These are phyloP conservation scores for Rutpela maculata DNA, from an alignment of 2,888 invertebrate species.

Conservation along the genomic window DNA sequence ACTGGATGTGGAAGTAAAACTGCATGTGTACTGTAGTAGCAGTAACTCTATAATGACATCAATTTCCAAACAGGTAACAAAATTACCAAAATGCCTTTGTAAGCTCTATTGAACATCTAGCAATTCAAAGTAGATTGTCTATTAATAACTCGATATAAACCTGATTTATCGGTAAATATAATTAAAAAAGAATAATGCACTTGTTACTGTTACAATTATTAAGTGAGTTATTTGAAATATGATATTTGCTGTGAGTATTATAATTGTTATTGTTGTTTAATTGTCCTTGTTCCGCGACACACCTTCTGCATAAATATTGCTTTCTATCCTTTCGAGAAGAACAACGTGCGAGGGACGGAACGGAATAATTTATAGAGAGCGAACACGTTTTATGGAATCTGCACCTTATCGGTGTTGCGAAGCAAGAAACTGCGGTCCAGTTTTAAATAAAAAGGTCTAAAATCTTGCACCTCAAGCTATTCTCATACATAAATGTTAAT, in stretches of 20 bases:
- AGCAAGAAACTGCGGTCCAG: too few relatives aligned
- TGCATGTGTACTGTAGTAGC: too few relatives aligned
- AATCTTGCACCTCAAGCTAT: too few relatives aligned
- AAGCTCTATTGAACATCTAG: too few relatives aligned
- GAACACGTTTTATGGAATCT: neutral
- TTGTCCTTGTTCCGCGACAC: constrained; percentile 26
- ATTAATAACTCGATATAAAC: neutral
- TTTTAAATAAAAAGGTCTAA: too few relatives aligned
- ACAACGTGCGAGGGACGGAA: constrained; percentile 11
- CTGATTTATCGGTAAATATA: neutral
- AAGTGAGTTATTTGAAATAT: neutral
- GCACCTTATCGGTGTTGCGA: too few relatives aligned
- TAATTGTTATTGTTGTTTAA: constrained; percentile 22
- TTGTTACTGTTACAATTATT: neutral
- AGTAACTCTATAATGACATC: too few relatives aligned
- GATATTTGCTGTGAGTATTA: neutral
- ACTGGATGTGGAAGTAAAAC: too few relatives aligned
- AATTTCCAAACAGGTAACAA: too few relatives aligned
- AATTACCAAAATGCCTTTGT: too few relatives aligned
- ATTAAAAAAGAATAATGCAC: neutral
- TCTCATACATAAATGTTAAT: too few relatives aligned
- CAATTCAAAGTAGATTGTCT: neutral
- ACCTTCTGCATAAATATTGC: constrained; percentile 19
- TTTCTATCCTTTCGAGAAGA: neutral
- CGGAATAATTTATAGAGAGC: constrained; percentile 9